Percentiles rank a stretch among this genome's conserved stretches.
These are phyloP conservation scores for Chrysotoxum bicinctum DNA, from an alignment of 2,888 invertebrate genomes.

Conservation along the genomic window DNA sequence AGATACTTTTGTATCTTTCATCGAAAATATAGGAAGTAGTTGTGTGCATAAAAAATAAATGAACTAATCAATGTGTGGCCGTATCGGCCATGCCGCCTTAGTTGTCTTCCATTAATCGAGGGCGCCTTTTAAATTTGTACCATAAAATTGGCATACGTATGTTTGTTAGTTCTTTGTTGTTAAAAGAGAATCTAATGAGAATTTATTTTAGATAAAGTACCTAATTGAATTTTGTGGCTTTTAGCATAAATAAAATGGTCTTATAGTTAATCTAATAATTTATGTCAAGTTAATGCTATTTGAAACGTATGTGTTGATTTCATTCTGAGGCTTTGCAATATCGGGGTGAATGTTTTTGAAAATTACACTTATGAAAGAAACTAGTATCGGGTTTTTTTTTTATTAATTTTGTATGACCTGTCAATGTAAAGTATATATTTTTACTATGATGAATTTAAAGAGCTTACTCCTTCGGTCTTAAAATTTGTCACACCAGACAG, in stretches of 20 bases:
- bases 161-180: neutral
- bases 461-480: too few species aligned
- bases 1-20: slow-evolving; percentile 51
- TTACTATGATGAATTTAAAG: too few species aligned
- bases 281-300: too few species aligned
- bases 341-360: too few species aligned
- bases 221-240: neutral
- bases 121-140: neutral
- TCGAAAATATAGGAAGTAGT: slow-evolving; percentile 40
- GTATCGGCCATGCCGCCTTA: neutral
- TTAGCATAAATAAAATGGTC: slow-evolving; percentile 19
- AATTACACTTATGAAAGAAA: too few species aligned
- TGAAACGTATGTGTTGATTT: too few species aligned
- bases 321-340: too few species aligned
- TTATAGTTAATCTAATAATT: neutral
- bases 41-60: neutral
- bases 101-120: neutral
- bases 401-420: too few species aligned
- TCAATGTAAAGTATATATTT: too few species aligned
- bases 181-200: neutral
- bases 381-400: too few species aligned
- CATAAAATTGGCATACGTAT: neutral
- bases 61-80: slow-evolving; percentile 4
- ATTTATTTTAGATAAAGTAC: neutral
- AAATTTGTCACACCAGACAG: too few species aligned